Evolutionary conservation across 2,113 vertebrate genomes (phyloP).

Genomic region (Ivindomyrus marchei): DNA sequence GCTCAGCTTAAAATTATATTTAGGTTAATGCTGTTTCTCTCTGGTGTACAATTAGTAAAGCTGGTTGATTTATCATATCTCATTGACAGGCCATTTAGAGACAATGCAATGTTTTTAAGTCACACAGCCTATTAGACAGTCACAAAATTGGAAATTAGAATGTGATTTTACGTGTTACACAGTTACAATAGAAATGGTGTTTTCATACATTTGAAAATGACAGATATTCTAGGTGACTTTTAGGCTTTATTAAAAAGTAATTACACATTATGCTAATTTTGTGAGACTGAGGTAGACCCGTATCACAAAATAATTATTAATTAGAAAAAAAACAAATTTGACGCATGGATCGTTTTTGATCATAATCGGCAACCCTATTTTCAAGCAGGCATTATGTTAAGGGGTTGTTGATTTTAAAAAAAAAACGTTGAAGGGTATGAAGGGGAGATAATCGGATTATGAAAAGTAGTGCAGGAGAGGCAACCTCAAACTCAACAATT

Average conservation of each 20-base stretch:
- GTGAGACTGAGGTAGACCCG: neutral
- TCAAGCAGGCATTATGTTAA: neutral
- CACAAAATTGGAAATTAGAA: neutral
- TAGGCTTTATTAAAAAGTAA: slow-evolving; percentile 20
- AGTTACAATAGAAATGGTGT: neutral
- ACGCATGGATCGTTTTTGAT: slow-evolving; percentile 9
- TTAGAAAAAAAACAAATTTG: slow-evolving; percentile 7
- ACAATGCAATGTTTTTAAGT: neutral
- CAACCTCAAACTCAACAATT: slow-evolving; percentile 15
- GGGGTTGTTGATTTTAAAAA: slow-evolving; percentile 1
- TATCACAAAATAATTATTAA: slow-evolving; percentile 14
- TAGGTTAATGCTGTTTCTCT: neutral
- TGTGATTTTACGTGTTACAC: neutral
- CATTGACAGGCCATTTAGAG: neutral
- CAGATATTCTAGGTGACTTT: slow-evolving; percentile 14
- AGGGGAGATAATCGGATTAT: slow-evolving; percentile 18
- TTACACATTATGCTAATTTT: slow-evolving; percentile 17
- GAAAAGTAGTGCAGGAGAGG: neutral
- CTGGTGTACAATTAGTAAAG: neutral
- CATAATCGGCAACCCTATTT: neutral
- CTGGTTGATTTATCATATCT: neutral
- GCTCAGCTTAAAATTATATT: neutral
- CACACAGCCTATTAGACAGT: neutral
- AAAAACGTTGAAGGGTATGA: neutral
- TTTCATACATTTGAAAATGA: neutral